Conservation (phyloP, 2,888 invertebrate genomes). For the Pandemis heparana region DNA sequence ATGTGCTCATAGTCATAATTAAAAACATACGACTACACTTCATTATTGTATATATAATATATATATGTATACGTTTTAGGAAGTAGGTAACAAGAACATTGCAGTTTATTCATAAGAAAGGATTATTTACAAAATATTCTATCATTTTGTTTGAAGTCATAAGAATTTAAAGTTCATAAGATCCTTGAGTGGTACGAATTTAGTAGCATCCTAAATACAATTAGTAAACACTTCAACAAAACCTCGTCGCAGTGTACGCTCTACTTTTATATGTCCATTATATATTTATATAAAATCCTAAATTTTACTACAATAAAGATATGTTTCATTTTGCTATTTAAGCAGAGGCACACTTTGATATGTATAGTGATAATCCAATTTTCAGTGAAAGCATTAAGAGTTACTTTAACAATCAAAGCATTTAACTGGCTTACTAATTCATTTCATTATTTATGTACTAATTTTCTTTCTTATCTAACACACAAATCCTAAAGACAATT, state of each 20-base stretch:
- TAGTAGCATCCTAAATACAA: conserved; percentile 77
- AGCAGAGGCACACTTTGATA: conserved; percentile 85
- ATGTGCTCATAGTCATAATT: conserved; percentile 25
- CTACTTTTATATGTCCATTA: conserved; percentile 64
- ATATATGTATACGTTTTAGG: conserved; percentile 49
- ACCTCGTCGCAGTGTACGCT: conserved; percentile 78
- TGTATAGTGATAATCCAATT: conserved; percentile 74
- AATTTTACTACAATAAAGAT: conserved; percentile 80
- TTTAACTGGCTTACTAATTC: conserved; percentile 34
- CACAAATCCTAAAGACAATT: conserved; percentile 31
- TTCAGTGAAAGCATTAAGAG: conserved; percentile 75
- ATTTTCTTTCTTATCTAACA: conserved; percentile 14
- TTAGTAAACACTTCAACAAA: conserved; percentile 78
- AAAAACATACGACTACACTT: conserved; percentile 30
- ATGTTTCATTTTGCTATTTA: conserved; percentile 80
- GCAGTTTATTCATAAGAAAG: conserved; percentile 72
- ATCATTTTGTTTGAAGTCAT: conserved; percentile 80
- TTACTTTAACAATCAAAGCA: conserved; percentile 79
- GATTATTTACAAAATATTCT: conserved; percentile 80
- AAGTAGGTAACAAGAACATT: conserved; percentile 63
- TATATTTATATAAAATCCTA: conserved; percentile 71
- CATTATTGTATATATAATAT: conserved; percentile 29
- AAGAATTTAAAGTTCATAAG: conserved; percentile 85
- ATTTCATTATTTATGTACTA: conserved; percentile 23
- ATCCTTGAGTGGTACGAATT: conserved; percentile 78